Base-by-base conservation (phyloP, 2,113 vertebrate species). In the Rhinogobius similis region DNA sequence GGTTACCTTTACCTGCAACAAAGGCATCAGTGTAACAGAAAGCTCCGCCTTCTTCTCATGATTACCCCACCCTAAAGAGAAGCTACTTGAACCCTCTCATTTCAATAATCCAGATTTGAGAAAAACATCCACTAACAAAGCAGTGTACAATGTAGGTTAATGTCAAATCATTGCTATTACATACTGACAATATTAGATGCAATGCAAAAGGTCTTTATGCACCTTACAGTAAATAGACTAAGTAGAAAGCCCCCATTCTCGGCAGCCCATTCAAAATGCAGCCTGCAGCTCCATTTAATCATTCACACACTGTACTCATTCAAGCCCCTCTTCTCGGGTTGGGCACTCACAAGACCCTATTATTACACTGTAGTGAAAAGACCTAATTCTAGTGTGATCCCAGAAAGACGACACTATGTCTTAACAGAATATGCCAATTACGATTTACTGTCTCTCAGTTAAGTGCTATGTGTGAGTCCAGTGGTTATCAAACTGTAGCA, bases 231-330 rank as follows among this genome's bases (percentile, higher is more conserved):
- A 71, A 74, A 13, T 24, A 55, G 59, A 63, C 61, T 81, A 82
- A 77, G 68, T 72, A 91, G 86, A 91, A 91, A 87, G 87, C 73
- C 70, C 80, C 84, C 78, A 82, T 91, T 89, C 79, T 89, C 68
- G 81, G 67, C 64, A 70, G 71, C 43, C 74, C 72, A 85, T 85
- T 88, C 63, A 46, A 88, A 87, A 87, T 44, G 63, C 67, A 24
- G 69, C 59, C 77, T 75, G 70, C 74, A 79, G 81, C 81, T 63
- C 83, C 62, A 75, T 88, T 85, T 86, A 85, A 86, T 78, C 71
- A 78, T 81, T 78, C 76, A 77, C 41, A 58, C 78, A 69, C 86
- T 66, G 32, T 14, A 68, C 67, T 76, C n/a, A 86, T 84, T 89
- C 75, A 88, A 84, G 79, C 41, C 72, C 67, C 77, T 72, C 36